These are phyloP conservation scores for Perizoma affinitatum DNA, from an alignment of 2,888 invertebrate genomes.

Conservation along the genomic window DNA sequence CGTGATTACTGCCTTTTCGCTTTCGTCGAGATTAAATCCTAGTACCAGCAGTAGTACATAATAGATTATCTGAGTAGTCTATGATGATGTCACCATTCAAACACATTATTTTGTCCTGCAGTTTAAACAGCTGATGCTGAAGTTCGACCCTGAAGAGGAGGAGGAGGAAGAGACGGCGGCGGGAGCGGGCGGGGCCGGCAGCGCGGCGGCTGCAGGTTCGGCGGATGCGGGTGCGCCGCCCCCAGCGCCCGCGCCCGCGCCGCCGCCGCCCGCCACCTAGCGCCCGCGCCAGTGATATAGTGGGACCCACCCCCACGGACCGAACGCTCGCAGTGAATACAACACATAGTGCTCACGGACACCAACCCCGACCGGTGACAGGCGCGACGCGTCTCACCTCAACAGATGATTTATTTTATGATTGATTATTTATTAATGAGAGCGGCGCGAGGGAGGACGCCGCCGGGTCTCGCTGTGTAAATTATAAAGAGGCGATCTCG, in stretches of 20 bases:
- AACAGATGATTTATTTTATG: conserved; percentile 38
- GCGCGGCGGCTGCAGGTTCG: conserved; percentile 82
- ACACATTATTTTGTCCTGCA: conserved; percentile 55
- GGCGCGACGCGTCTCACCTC: conserved; percentile 18
- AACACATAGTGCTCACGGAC: conserved; percentile 31
- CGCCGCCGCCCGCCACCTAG: conserved; percentile 54
- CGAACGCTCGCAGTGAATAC: conserved; percentile 30
- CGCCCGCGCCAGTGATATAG: conserved; percentile 36
- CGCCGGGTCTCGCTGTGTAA: conserved; percentile 44
- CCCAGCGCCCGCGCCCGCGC: conserved; percentile 41
- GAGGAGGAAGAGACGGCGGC: conserved; percentile 86
- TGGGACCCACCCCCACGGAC: too few relatives aligned
- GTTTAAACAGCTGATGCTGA: conserved; percentile 94
- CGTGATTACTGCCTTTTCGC: too few relatives aligned
- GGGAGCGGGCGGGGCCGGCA: conserved; percentile 54
- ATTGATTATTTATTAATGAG: conserved; percentile 55
- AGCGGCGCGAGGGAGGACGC: conserved; percentile 32
- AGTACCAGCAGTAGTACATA: too few relatives aligned
- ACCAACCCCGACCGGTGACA: conserved; percentile 24
- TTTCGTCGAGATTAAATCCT: too few relatives aligned
- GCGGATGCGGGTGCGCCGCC: conserved; percentile 69
- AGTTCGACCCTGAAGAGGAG: conserved; percentile 91
- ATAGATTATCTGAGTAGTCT: too few relatives aligned
- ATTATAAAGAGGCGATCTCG: conserved; percentile 39
- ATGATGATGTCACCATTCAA: too few relatives aligned